Evolutionary conservation across 2,888 invertebrate species (phyloP), one percentile per base, ranked within the genome.

Genomic region (Hyposoter dolosus): DNA sequence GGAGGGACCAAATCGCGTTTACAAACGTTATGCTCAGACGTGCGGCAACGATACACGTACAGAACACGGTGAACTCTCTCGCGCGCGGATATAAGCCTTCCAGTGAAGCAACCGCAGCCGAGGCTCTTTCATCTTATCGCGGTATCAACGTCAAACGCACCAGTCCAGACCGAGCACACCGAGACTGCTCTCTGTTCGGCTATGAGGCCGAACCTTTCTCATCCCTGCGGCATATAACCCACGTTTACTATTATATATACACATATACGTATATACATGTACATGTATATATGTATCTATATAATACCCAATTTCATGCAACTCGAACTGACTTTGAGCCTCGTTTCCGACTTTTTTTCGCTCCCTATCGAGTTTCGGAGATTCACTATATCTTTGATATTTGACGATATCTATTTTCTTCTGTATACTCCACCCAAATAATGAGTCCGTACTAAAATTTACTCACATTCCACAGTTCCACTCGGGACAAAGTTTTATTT

Each of bases 121-220:
- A 91, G 91, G 93, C 93, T 94, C 94, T 94, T 94, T 94, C 94
- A 94, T 93, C 94, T 94, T 94, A 94, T 94, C 94, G 92, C 90
- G 93, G 93, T 93, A 94, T 94, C 94, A 94, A 94, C 93, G 94
- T 94, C 94, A 94, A 94, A 93, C 92, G 92, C 94, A 94, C 93
- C 93, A 92, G 92, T 91, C 82, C 86, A 60, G 79, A 81, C 87
- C 82, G 90, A 89, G 90, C 88, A 88, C 87, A 85, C 80, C 81
- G 86, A 84, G 69, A 75, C 81, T 84, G 85, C 85, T 84, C 78
- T 84, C 84, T 74, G 68, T 68, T 75, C 19, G 75, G 85, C 90
- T 91, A 89, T 90, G 91, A 89, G 89, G 90, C 92, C 92, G 90
- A 91, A 90, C 92, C 92, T 92, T 92, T 92, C 91, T 91, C 91